Evolutionary conservation across 2,888 invertebrate genomes (phyloP), one percentile per base, ranked within the genome.

Genomic region (Ormyrus pomaceus): DNA sequence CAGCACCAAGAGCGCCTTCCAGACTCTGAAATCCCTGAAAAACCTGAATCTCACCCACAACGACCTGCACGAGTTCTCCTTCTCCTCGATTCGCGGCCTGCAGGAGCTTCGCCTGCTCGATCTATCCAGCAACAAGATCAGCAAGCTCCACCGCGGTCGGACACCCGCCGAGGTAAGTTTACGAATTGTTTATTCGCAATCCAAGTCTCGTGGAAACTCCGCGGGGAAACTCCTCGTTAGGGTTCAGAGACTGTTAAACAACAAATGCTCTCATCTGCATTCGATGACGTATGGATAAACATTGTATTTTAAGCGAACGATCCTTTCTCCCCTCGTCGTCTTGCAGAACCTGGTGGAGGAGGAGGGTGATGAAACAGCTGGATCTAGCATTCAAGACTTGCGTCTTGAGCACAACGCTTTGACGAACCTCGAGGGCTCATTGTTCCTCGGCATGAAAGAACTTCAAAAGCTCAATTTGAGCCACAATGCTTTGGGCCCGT

Each of bases 21-120:
- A 94, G 84, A 94, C 94, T 61, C 91, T 96, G 71, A 93, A 93
- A 84, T 93, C 94, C 9, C 91, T 97, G 45, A 92, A 93, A 83
- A 93, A 93, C 83, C 92, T 95, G 62, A 96, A 96, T 91, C 91
- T 97, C 81, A 95, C 96, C 0, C 94, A 94, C 87, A 97, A 97
- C 88, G 92, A 93, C 58, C 92, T 96, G 77, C 92, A 93, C 0
- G 95, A 96, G 86, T 96, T 97, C 91, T 96, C 96, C 0, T 93
- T 96, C 86, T 94, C 95, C 88, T 95, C 96, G 89, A 93, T 96
- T 65, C 94, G 94, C 78, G 96, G 96, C 0, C 90, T 96, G 79
- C 93, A 93, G 83, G 93, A 93, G 82, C 91, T 97, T n/a, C 93
- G 93, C 68, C 92, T 94, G 13, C 93, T 96, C 76, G 96, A 96